phyloP scores from a whole-genome alignment of 1,140 invertebrate genomes.

The Sycophila sp. region DNA sequence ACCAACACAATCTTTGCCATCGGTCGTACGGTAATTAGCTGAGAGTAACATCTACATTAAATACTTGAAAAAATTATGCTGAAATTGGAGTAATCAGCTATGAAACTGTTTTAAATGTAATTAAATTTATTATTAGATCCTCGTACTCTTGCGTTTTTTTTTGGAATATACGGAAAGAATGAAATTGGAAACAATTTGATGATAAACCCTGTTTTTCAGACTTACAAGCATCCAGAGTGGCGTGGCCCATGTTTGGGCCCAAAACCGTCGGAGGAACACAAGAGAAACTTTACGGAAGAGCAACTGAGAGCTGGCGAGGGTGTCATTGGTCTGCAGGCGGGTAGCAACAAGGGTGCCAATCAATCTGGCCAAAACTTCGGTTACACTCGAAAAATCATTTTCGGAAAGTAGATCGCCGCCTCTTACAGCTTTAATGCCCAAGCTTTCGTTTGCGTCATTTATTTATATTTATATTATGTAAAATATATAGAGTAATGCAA shows the following conservation, averaged over 20 bases:
- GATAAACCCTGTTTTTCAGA: slow-evolving; percentile 65
- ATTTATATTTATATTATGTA: neutral
- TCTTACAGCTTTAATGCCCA: too few species aligned
- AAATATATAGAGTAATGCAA: neutral
- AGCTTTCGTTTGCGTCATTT: neutral
- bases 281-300: slow-evolving; percentile 91
- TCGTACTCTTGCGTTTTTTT: slow-evolving; percentile 11
- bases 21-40: slow-evolving; percentile 89
- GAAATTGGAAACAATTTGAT: neutral
- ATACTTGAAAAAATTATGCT: too few species aligned
- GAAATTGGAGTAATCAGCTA: too few species aligned
- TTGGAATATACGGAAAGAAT: neutral
- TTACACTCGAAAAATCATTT: slow-evolving; percentile 87
- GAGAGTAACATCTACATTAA: too few species aligned
- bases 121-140: too few species aligned
- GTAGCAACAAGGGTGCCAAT: slow-evolving; percentile 94
- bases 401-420: slow-evolving; percentile 81
- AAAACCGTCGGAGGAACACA: slow-evolving; percentile 90
- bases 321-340: slow-evolving; percentile 93
- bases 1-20: slow-evolving; percentile 93
- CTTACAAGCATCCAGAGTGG: slow-evolving; percentile 91
- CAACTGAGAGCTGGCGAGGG: slow-evolving; percentile 89
- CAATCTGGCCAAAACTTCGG: slow-evolving; percentile 94
- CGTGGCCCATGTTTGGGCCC: slow-evolving; percentile 89
- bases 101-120: too few species aligned